Base-by-base conservation (phyloP, 2,113 vertebrate species). In the Emydura subglobosa region DNA sequence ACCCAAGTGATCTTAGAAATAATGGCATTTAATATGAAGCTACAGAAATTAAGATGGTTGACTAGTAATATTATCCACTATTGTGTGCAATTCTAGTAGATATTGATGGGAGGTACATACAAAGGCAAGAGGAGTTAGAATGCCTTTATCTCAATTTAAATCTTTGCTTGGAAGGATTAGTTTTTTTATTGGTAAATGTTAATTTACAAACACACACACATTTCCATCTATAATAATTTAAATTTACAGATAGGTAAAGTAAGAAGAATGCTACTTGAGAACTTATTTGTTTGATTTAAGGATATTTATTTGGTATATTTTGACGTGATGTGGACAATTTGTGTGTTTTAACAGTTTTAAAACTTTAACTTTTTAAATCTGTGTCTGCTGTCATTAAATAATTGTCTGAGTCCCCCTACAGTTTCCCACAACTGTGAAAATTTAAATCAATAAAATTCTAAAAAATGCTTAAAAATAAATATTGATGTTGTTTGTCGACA, bases 1-100 rank as follows among this genome's bases (percentile, higher is more conserved):
- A 92, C 76, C 74, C 81, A 83, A 90, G 83, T 85, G 91, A 96
- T 86, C 19, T 83, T 88, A 44, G 76, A 92, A 91, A 29, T 79
- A 79, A 82, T 82, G 76, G 4, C 54, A 8, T 91, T 78, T 44
- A 78, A 47, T 78, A 78, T 29, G 42, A 78, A 78, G 74, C 88
- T 81, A 34, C 54, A 79, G 82, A 87, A 92, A 47, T 88, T 92
- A 79, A 86, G 88, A 79, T 29, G 57, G 13, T 79, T 86, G 74
- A 21, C 89, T 94, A 91, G 83, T 54, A 2, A 14, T 87, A 10
- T 16, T 81, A n/a, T 42, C 68, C 74, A 51, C 79, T 44, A 17
- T 47, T 81, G 1, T 47, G 80, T 47, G 39, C 74, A 76, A 16
- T 27, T 47, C 2, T 72, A 72, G 12, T 78, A 44, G 3, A 47